Evolutionary conservation across 2,113 vertebrate genomes (phyloP), one percentile per base, ranked within the genome.

Genomic region (Melierax canorus): DNA sequence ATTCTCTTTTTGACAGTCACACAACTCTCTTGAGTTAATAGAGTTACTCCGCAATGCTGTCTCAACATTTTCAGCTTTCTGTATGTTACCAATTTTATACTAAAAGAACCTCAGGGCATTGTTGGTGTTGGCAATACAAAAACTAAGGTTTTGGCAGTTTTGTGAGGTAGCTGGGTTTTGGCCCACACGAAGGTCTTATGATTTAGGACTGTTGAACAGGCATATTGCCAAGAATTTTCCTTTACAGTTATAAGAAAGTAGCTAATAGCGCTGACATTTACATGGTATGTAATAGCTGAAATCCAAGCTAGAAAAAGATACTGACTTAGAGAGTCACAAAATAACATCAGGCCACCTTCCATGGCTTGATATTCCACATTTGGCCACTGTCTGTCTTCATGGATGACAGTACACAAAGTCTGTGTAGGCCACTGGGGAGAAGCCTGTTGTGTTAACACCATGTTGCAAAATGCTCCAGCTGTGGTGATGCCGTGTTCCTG

Each of bases 91-190:
- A 72, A 10, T 75, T 94, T 78, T 64, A 51, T n/a, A 86, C 36
- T 85, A 18, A 81, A 83, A 88, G 79, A 86, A 86, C 60, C 51
- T 92, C n/a, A 20, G 51, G 82, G 36, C 39, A n/a, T 45, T 93
- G 64, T 78, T 93, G 72, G 60, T 78, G 30, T 84, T 94, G 93
- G 90, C 92, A 94, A 60, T 43, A 51, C 64, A 38, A 88, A 86
- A 92, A n/a, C 36, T 59, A 94, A 77, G 34, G 38, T n/a, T 96
- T 94, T 91, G 96, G 75, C 64, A 72, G 56, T 88, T 93, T 75
- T 71, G 75, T 91, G 88, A 88, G 56, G 68, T 77, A 74, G 72
- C 39, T 77, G 68, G 16, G 69, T 63, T 83, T 88, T 93, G 94
- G 90, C 76, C 86, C 50, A 59, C 13, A 59, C 50, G 36, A 86